A percentile compares a stretch with the other conserved stretches of the same genome.
These are phyloP conservation scores for Malurus leucopterus DNA, from an alignment of 2,797 vertebrate genomes.

Conservation along the genomic window DNA sequence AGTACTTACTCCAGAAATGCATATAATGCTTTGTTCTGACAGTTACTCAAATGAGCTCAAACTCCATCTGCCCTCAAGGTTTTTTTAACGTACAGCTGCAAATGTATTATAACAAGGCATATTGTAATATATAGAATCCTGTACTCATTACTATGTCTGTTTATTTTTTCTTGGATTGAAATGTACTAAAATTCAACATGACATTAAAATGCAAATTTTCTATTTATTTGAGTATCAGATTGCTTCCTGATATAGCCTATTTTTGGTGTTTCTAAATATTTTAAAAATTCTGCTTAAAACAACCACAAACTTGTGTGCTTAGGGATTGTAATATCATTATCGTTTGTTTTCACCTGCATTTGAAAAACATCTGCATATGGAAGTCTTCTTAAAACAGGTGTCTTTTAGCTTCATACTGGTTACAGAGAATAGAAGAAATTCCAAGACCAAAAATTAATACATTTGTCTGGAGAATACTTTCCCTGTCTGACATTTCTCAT, in stretches of 20 bases:
- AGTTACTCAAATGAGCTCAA: slow-evolving; percentile 81
- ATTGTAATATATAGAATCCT: slow-evolving; percentile 93
- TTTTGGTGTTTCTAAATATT: slow-evolving; percentile 38
- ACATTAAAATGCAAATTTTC: slow-evolving; percentile 93
- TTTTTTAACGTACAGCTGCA: slow-evolving; percentile 85
- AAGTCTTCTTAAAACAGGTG: slow-evolving; percentile 30
- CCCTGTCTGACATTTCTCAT: neutral
- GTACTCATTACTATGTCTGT: slow-evolving; percentile 89
- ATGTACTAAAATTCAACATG: slow-evolving; percentile 91
- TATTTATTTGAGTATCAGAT: slow-evolving; percentile 81
- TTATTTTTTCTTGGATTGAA: slow-evolving; percentile 87
- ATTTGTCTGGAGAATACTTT: slow-evolving; percentile 39
- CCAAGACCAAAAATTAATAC: slow-evolving; percentile 19
- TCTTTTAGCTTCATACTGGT: slow-evolving; percentile 32
- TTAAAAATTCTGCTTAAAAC: slow-evolving; percentile 17
- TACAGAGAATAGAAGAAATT: slow-evolving; percentile 25
- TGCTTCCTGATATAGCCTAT: slow-evolving; percentile 47
- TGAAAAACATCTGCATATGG: slow-evolving; percentile 31
- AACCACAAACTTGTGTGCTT: slow-evolving; percentile 32
- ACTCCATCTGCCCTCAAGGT: slow-evolving; percentile 80
- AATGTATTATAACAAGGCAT: slow-evolving; percentile 92
- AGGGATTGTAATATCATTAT: slow-evolving; percentile 4
- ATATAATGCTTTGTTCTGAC: slow-evolving; percentile 84
- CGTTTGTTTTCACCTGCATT: slow-evolving; percentile 28
- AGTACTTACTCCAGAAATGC: slow-evolving; percentile 72